These are phyloP conservation scores for Phyllopteryx taeniolatus DNA, from an alignment of 2,113 vertebrate species.

Conservation along the genomic window DNA sequence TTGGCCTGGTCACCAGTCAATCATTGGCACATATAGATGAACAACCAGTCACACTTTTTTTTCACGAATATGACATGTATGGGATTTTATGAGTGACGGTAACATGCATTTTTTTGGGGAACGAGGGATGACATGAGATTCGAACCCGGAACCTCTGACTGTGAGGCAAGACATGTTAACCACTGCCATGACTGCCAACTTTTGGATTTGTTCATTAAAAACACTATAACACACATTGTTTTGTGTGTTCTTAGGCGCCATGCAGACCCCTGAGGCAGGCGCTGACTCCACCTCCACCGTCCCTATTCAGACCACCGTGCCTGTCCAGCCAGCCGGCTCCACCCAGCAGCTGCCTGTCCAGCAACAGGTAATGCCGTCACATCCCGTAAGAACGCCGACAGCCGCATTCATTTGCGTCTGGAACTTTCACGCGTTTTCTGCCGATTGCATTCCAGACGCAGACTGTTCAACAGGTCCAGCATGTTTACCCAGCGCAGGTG, in stretches of 20 bases:
- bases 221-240: background rate
- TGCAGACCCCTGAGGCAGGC: conserved; percentile 91
- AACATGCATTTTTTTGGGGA: too few species aligned
- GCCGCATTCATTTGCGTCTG: background rate
- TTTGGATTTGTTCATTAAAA: background rate
- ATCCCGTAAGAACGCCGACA: background rate
- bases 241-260: conserved; percentile 75
- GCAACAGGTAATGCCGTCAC: conserved; percentile 80
- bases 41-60: too few species aligned
- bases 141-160: too few species aligned
- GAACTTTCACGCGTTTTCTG: background rate
- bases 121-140: too few species aligned
- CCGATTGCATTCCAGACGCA: conserved; percentile 59
- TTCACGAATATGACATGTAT: too few species aligned
- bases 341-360: conserved; percentile 84
- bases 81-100: too few species aligned
- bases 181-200: background rate
- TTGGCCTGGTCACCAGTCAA: too few species aligned
- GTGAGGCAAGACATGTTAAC: too few species aligned
- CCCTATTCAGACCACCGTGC: conserved; percentile 82
- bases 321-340: conserved; percentile 79
- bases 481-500: conserved; percentile 91
- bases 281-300: conserved; percentile 85
- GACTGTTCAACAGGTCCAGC: conserved; percentile 91
- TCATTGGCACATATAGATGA: too few species aligned